Evolutionary conservation across 2,113 vertebrate genomes (phyloP).

Genomic region (Alosa alosa): DNA sequence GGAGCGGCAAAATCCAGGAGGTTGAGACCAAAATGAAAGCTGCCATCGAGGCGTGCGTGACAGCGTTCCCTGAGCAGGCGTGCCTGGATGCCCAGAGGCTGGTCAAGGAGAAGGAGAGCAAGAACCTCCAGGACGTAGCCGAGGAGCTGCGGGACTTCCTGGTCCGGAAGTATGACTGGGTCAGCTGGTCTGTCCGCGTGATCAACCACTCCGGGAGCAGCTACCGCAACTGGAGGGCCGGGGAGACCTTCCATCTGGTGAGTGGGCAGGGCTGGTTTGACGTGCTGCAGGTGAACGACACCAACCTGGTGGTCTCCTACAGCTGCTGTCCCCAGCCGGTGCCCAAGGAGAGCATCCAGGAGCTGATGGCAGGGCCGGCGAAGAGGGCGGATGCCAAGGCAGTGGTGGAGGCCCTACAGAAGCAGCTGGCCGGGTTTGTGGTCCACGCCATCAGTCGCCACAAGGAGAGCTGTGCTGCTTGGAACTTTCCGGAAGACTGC

Average conservation of each 20-base stretch:
- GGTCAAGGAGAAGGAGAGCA: slow-evolving; percentile 56
- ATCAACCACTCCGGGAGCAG: slow-evolving; percentile 65
- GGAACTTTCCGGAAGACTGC: slow-evolving; percentile 71
- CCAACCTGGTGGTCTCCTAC: slow-evolving; percentile 71
- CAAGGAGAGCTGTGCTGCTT: slow-evolving; percentile 65
- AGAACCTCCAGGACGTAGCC: slow-evolving; percentile 52
- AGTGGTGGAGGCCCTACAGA: slow-evolving; percentile 62
- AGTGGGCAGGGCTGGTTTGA: slow-evolving; percentile 66
- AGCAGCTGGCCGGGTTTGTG: slow-evolving; percentile 63
- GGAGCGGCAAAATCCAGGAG: slow-evolving; percentile 66
- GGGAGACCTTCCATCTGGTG: slow-evolving; percentile 70
- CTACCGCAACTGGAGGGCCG: slow-evolving; percentile 65
- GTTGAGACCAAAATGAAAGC: slow-evolving; percentile 72
- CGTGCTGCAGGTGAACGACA: slow-evolving; percentile 63
- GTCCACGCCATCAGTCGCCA: slow-evolving; percentile 71
- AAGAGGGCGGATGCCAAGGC: slow-evolving; percentile 60
- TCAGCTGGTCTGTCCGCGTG: slow-evolving; percentile 73
- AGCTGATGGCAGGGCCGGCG: slow-evolving; percentile 64
- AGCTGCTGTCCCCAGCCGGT: slow-evolving; percentile 60
- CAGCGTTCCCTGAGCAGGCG: slow-evolving; percentile 69
- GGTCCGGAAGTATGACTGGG: slow-evolving; percentile 74
- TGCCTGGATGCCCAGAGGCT: slow-evolving; percentile 57
- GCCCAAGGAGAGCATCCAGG: slow-evolving; percentile 56
- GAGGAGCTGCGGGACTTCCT: slow-evolving; percentile 63
- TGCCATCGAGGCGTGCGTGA: slow-evolving; percentile 59